Conservation (phyloP, 2,113 vertebrate genomes). For the Astur gentilis region DNA sequence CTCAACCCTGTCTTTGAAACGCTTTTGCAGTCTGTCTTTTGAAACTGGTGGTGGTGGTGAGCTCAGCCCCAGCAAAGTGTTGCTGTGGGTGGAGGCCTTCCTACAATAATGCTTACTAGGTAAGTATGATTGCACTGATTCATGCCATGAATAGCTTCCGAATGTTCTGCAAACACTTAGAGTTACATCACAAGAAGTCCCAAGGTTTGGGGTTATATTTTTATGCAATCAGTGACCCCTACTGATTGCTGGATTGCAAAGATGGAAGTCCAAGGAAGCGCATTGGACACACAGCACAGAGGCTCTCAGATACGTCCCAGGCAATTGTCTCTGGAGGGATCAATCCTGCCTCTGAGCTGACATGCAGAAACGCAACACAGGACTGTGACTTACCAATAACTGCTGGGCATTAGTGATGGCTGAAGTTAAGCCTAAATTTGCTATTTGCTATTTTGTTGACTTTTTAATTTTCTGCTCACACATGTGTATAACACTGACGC, state of each 20-base stretch:
- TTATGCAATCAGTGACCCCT: neutral
- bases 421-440: neutral
- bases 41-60: neutral
- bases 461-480: neutral
- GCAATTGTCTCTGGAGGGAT: neutral
- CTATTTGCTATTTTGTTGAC: neutral
- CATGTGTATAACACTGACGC: rapidly evolving
- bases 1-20: neutral
- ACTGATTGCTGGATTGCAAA: neutral
- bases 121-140: neutral
- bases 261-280: neutral
- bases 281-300: rapidly evolving
- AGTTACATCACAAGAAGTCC: neutral
- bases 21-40: neutral
- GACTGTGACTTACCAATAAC: neutral
- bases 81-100: neutral
- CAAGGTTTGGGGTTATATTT: neutral
- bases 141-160: neutral
- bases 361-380: neutral
- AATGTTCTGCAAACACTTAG: rapidly evolving
- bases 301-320: rapidly evolving
- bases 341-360: neutral
- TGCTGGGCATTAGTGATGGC: neutral
- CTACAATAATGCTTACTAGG: neutral
- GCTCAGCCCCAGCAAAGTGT: neutral